These are phyloP conservation scores for Archocentrus centrarchus DNA, from an alignment of 2,113 vertebrate genomes.

Conservation along the genomic window DNA sequence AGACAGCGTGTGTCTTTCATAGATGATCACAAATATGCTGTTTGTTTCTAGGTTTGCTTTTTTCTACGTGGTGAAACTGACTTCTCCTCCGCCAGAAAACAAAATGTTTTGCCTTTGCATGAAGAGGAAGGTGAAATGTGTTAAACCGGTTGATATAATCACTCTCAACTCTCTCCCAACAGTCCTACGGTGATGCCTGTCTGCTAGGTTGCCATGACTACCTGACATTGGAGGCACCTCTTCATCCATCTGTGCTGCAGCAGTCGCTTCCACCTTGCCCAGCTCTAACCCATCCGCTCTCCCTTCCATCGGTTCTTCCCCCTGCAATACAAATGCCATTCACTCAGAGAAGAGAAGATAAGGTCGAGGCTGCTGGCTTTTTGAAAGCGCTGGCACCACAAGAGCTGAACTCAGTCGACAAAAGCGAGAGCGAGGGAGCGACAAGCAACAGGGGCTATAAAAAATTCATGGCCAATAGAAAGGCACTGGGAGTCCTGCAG, in stretches of 20 bases:
- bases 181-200: constrained; percentile 24
- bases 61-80: background rate
- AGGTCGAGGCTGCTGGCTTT: constrained; percentile 53
- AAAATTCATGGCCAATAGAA: constrained; percentile 63
- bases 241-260: constrained; percentile 63
- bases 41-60: background rate
- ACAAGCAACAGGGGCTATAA: constrained; percentile 60
- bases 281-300: constrained; percentile 41
- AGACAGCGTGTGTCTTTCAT: background rate
- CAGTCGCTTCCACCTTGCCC: constrained; percentile 54
- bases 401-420: constrained; percentile 47
- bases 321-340: constrained; percentile 45
- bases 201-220: constrained; percentile 67
- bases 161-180: constrained; percentile 39
- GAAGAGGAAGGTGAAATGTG: constrained; percentile 31
- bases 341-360: constrained; percentile 43
- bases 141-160: constrained; percentile 35
- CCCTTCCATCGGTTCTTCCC: constrained; percentile 23
- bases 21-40: background rate
- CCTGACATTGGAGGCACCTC: constrained; percentile 64
- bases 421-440: constrained; percentile 24
- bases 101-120: constrained; percentile 19
- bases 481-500: constrained; percentile 33
- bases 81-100: background rate
- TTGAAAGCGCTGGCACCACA: constrained; percentile 38